phyloP scores from a whole-genome alignment of 2,888 invertebrate species.

The Ornithoptera alexandrae region DNA sequence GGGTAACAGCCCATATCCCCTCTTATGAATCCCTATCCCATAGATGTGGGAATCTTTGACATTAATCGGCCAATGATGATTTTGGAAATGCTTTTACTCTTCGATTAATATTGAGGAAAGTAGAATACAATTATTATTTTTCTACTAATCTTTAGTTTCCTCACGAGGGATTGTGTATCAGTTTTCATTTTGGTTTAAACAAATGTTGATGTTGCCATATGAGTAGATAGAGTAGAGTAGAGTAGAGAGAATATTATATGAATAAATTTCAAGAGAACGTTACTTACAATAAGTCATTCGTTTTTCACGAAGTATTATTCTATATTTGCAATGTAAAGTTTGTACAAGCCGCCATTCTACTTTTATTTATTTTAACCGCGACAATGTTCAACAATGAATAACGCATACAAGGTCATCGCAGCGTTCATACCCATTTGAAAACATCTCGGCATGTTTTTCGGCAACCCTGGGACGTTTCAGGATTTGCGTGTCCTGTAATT shows the following conservation, averaged over 20 bases:
- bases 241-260: neutral
- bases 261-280: neutral
- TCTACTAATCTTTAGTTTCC: no score
- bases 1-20: no score
- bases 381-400: neutral
- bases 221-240: no score
- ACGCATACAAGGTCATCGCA: neutral
- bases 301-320: neutral
- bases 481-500: conserved; percentile 51
- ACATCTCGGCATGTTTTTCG: conserved; percentile 25
- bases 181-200: neutral
- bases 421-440: neutral
- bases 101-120: no score
- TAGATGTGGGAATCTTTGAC: no score
- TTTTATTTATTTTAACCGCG: neutral
- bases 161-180: no score
- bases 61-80: no score
- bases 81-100: no score
- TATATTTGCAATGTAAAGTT: neutral
- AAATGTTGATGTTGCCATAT: neutral
- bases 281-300: neutral
- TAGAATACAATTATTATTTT: no score
- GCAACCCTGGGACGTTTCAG: conserved; percentile 33
- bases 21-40: no score
- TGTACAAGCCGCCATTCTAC: neutral